Base-by-base conservation (phyloP, 2,797 vertebrate genomes). In the Tragopan temminckii region DNA sequence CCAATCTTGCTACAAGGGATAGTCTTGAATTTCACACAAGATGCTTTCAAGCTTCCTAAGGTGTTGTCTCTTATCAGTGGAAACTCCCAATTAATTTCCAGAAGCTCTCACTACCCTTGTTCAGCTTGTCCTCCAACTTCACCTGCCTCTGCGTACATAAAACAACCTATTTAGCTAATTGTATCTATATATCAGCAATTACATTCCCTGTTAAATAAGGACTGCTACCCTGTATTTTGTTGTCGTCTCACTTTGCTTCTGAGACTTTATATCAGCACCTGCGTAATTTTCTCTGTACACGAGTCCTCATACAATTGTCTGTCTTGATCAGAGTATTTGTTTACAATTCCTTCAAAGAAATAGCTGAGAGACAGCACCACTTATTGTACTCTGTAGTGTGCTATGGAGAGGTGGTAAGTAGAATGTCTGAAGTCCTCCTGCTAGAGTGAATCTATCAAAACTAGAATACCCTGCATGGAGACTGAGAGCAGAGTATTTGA, bases 1-100 rank as follows among this genome's bases (percentile, higher is more conserved):
- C 25, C 50, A 48, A 5, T 67, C 57, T 38, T 53, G 11, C 19
- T 57, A 29, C 38, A 66, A 40, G 25, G 31, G 53, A 63, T 79
- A 67, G 21, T 55, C 69, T 38, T 84, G 67, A 35, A 59, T 94
- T 84, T 61, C 46, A 88, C 45, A 55, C 18, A 16, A 43, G 38
- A 18, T 17, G 24, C 36, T 90, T 75, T 4, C 66, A 68, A 68
- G 42, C 42, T 74, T 88, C 68, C 52, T 79, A 4, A 18, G 13
- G 18, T 29, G 17, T 36, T 66, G 25, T 21, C 23, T 58, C 24
- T 48, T 70, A 55, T 9, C 9, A 52, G 57, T 80, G 53, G 74
- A 67, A 81, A 33, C 31, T 88, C 52, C 42, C 25, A 72, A 4
- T 59, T 93, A 81, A 75, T 83, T 80, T 69, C 43, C 6, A 45